Conservation (phyloP, 2,888 invertebrate genomes). For the Tinea semifulvella region DNA sequence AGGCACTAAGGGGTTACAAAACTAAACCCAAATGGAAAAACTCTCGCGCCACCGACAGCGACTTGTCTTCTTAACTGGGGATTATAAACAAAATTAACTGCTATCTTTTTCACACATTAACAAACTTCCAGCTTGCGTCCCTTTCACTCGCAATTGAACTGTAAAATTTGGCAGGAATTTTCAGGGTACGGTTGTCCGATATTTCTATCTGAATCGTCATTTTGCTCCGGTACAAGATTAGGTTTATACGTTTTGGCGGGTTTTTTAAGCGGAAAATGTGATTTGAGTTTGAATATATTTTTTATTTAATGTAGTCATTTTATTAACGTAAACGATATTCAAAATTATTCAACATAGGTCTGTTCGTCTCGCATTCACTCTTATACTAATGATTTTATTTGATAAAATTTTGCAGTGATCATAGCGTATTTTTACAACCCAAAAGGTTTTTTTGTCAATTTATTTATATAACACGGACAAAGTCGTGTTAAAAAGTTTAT, state of each 20-base stretch:
- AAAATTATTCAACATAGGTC: no score
- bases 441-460: no score
- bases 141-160: constrained; percentile 2
- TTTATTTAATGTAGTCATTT: no score
- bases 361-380: no score
- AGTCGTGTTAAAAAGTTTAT: no score
- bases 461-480: no score
- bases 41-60: constrained; percentile 7
- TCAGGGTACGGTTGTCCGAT: no score
- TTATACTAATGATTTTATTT: no score
- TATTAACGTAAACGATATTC: no score
- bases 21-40: background rate
- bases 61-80: constrained; percentile 10
- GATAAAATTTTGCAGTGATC: no score
- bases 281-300: no score
- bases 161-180: constrained; percentile 10
- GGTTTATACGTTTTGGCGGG: background rate
- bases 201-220: constrained; percentile 2
- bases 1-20: background rate
- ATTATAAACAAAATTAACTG: constrained; percentile 5
- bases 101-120: constrained; percentile 7
- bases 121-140: background rate
- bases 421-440: no score
- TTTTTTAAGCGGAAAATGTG: background rate
- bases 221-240: constrained; percentile 3